These are phyloP conservation scores for Ceratina calcarata DNA, from an alignment of 1,140 invertebrate genomes.

Conservation along the genomic window DNA sequence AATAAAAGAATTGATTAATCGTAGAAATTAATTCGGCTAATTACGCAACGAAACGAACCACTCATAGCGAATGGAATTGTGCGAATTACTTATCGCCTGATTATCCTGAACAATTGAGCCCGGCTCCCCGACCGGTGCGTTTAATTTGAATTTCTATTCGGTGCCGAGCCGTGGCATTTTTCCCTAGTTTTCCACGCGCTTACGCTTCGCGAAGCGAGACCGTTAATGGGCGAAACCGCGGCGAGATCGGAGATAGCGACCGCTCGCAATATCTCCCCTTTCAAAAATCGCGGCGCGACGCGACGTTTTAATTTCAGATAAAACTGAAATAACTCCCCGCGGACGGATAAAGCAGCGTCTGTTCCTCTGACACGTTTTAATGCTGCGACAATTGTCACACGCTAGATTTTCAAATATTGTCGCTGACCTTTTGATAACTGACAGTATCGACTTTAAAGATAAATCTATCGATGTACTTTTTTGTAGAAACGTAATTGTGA, in stretches of 20 bases:
- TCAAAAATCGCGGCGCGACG: conserved; percentile 19
- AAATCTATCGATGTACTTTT: too few relatives aligned
- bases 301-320: conserved; percentile 65
- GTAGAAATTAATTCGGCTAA: neutral
- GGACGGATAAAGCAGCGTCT: conserved; percentile 23
- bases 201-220: neutral
- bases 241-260: conserved; percentile 39
- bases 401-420: neutral
- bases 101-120: conserved; percentile 10
- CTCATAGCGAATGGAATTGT: neutral
- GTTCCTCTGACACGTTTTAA: conserved; percentile 12
- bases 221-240: conserved; percentile 39
- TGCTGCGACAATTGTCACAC: conserved; percentile 7
- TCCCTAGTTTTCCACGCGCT: neutral
- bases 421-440: neutral
- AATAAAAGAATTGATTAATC: neutral
- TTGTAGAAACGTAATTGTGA: too few relatives aligned
- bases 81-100: conserved; percentile 4
- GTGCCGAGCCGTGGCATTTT: neutral
- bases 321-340: conserved; percentile 44
- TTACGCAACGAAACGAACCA: neutral
- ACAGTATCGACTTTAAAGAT: neutral
- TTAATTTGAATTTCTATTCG: conserved; percentile 21
- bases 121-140: neutral
- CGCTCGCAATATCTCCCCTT: neutral